These are phyloP conservation scores for Perccottus glenii DNA, from an alignment of 2,113 vertebrate species.

Conservation along the genomic window DNA sequence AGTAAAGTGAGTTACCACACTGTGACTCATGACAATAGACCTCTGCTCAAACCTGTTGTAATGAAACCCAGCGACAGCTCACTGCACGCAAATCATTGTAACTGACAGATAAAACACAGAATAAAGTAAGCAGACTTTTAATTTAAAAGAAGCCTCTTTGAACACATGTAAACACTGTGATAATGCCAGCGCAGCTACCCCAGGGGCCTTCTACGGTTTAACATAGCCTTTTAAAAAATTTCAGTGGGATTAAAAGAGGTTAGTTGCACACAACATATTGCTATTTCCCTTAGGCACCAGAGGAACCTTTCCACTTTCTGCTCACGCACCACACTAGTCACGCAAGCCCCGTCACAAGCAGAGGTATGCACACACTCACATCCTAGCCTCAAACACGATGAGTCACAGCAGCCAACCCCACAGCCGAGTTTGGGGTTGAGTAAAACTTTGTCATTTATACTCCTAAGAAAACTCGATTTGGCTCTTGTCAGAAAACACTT, in stretches of 20 bases:
- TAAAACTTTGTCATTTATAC: conserved; percentile 5
- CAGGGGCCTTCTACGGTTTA: conserved; percentile 60
- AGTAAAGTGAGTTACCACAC: conserved; percentile 35
- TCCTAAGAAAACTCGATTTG: too few species aligned
- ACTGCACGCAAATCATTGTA: conserved; percentile 7
- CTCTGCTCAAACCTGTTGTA: conserved; percentile 45
- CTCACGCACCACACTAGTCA: conserved; percentile 72
- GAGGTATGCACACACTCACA: conserved; percentile 32
- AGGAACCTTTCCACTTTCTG: conserved; percentile 75
- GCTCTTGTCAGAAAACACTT: neutral
- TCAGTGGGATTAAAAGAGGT: conserved; percentile 74
- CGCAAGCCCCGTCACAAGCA: conserved; percentile 66
- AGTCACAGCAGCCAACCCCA: conserved; percentile 48
- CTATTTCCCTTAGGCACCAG: conserved; percentile 75
- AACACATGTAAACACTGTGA: conserved; percentile 22
- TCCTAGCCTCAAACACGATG: conserved; percentile 33
- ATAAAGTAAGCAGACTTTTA: neutral
- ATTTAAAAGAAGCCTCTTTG: conserved; percentile 3
- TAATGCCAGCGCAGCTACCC: conserved; percentile 41
- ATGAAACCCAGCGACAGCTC: neutral
- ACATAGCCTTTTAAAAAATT: conserved; percentile 66
- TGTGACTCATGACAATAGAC: conserved; percentile 43
- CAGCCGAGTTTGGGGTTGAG: conserved; percentile 29
- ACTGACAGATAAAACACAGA: neutral
- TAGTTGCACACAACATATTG: conserved; percentile 69